A percentile compares a stretch with the other conserved stretches of the same genome.
Evolutionary conservation across 2,888 invertebrate species (phyloP).

Genomic region (Meghimatium bilineatum): DNA sequence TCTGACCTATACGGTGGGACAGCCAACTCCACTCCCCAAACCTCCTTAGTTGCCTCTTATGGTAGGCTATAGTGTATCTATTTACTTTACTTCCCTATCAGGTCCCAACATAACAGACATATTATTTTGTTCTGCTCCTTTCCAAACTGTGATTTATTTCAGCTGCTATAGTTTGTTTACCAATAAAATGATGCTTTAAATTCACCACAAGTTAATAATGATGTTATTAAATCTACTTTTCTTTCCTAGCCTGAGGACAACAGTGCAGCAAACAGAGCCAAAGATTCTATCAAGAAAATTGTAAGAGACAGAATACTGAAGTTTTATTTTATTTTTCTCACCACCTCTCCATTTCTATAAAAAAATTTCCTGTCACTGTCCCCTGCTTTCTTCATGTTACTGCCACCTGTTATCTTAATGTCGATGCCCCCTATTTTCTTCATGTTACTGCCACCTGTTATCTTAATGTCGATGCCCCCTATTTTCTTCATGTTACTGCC

Average conservation of each 20-base stretch:
- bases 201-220: not conserved
- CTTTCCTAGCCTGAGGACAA: slow-evolving; percentile 54
- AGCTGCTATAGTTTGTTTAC: too few relatives aligned
- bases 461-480: not conserved
- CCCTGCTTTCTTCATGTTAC: too few relatives aligned
- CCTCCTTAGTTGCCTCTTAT: too few relatives aligned
- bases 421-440: not conserved
- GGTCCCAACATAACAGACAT: too few relatives aligned
- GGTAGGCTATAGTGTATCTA: too few relatives aligned
- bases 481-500: not conserved
- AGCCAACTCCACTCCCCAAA: too few relatives aligned
- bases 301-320: not conserved
- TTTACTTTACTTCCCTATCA: too few relatives aligned
- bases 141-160: too few relatives aligned
- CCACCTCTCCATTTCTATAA: not conserved
- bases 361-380: too few relatives aligned
- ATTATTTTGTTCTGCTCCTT: too few relatives aligned
- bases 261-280: slow-evolving; percentile 57
- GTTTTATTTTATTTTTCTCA: not conserved
- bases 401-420: not conserved
- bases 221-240: not conserved
- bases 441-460: not conserved
- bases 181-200: too few relatives aligned
- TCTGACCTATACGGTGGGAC: too few relatives aligned
- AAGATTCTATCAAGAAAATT: slow-evolving; percentile 59